Percentiles rank a stretch among this genome's conserved stretches.
Evolutionary conservation across 2,113 vertebrate species (phyloP).

Genomic region (Mustela lutreola): DNA sequence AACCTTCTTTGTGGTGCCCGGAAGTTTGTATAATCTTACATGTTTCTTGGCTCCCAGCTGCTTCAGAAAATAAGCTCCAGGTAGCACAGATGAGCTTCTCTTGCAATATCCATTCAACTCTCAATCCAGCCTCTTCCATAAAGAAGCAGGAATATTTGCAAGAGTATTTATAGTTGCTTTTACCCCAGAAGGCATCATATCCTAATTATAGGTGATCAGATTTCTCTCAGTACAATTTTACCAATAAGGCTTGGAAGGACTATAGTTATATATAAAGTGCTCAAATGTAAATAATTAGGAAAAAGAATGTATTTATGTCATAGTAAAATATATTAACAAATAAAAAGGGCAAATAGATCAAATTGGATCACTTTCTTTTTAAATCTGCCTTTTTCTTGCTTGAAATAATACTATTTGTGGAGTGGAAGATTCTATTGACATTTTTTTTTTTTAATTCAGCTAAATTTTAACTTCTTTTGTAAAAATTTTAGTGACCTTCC

Average conservation of each 20-base stretch:
- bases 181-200: not conserved
- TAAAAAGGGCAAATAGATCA: not conserved
- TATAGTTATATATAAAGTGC: not conserved
- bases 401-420: not conserved
- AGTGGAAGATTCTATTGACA: not conserved
- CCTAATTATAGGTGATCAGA: not conserved
- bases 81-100: not conserved
- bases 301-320: not conserved
- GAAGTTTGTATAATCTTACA: not conserved
- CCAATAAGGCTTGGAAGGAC: not conserved
- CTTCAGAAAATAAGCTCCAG: not conserved
- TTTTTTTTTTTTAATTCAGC: constrained; percentile 15
- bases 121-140: not conserved
- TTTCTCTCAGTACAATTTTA: not conserved
- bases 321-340: not conserved
- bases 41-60: not conserved
- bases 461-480: constrained; percentile 26
- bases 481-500: constrained; percentile 26
- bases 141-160: not conserved
- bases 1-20: not conserved
- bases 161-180: not conserved
- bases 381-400: not conserved
- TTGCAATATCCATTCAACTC: not conserved
- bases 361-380: constrained; percentile 15
- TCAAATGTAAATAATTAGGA: not conserved